Conservation (phyloP, 2,113 vertebrate species). For the Mesembrinibis cayennensis region DNA sequence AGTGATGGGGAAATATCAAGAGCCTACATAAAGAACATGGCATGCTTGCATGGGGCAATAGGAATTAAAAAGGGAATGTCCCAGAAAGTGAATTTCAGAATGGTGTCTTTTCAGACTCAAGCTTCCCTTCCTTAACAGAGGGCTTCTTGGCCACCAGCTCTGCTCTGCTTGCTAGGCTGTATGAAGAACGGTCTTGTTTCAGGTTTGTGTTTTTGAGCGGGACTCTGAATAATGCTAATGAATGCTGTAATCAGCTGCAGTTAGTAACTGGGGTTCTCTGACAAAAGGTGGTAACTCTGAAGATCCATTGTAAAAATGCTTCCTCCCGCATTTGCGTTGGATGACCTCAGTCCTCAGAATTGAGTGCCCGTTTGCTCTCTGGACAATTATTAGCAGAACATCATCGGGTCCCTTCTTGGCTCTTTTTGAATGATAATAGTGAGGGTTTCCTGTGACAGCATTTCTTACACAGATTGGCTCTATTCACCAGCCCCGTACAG, state of each 20-base stretch:
- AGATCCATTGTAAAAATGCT: background rate
- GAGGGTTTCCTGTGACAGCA: slow-evolving; percentile 50
- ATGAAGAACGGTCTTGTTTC: background rate
- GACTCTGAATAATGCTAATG: background rate
- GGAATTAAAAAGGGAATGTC: background rate
- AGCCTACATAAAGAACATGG: background rate
- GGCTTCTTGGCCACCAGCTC: background rate
- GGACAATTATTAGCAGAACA: slow-evolving; percentile 15
- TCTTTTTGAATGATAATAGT: slow-evolving; percentile 26
- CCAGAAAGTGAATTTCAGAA: background rate
- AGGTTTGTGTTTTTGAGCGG: background rate
- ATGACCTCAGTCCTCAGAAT: background rate
- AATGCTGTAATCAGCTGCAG: background rate
- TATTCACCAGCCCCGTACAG: slow-evolving; percentile 42
- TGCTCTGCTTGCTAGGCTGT: accelerated
- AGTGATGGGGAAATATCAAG: background rate
- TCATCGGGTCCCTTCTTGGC: background rate
- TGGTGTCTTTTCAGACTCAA: background rate
- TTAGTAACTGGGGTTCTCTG: background rate
- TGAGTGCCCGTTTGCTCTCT: background rate
- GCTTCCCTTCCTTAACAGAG: background rate
- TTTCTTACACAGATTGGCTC: slow-evolving; percentile 57
- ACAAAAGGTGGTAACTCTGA: background rate
- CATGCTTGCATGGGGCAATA: background rate
- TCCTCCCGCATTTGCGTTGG: background rate